These are phyloP conservation scores for Vanacampus margaritifer DNA, from an alignment of 2,113 vertebrate genomes.

Conservation along the genomic window DNA sequence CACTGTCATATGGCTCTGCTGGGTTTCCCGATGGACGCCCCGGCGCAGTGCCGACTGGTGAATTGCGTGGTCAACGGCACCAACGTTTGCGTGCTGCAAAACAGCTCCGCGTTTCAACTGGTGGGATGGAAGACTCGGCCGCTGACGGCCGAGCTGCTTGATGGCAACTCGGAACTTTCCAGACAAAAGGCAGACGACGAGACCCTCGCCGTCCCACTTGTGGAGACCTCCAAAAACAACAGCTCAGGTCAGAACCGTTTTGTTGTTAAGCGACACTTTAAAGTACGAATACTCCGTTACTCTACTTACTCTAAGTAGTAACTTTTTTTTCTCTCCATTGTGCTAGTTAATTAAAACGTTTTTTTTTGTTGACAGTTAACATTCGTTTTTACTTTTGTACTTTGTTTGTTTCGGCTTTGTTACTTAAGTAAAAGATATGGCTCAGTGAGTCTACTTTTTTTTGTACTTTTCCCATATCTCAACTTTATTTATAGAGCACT, in stretches of 20 bases:
- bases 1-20: slow-evolving; percentile 55
- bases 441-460: too few relatives aligned
- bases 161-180: not conserved
- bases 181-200: not conserved
- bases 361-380: too few relatives aligned
- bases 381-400: not conserved
- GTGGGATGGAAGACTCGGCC: slow-evolving; percentile 18
- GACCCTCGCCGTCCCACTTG: too few relatives aligned
- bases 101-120: slow-evolving; percentile 9
- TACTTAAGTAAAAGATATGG: too few relatives aligned
- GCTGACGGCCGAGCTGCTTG: too few relatives aligned
- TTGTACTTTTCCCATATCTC: too few relatives aligned
- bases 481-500: too few relatives aligned
- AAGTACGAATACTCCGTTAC: not conserved
- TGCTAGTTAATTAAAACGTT: not conserved
- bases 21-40: slow-evolving; percentile 24
- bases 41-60: slow-evolving; percentile 39
- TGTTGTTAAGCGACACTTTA: too few relatives aligned
- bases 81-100: slow-evolving; percentile 31
- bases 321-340: too few relatives aligned
- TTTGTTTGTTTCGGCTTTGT: too few relatives aligned
- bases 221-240: not conserved
- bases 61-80: slow-evolving; percentile 11
- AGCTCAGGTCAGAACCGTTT: not conserved
- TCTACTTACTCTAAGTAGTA: too few relatives aligned